Base-by-base conservation (phyloP, 1,140 invertebrate genomes). In the Cherax quadricarinatus region DNA sequence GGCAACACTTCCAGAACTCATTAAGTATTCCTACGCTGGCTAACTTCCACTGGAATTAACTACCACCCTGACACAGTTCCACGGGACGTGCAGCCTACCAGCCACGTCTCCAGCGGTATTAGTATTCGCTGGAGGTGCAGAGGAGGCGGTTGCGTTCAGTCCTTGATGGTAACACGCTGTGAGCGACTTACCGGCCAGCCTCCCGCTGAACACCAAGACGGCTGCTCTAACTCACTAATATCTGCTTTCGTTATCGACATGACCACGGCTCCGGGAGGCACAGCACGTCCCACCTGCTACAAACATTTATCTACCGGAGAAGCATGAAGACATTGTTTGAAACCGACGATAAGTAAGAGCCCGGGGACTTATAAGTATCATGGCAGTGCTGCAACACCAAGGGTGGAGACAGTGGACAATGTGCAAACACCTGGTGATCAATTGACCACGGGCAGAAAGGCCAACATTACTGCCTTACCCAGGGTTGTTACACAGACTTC, bases 281-380 rank as follows among this genome's bases (percentile, higher is more conserved):
- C n/a, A 6, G 4, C 70, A 75, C n/a, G 70, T 75, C n/a, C 6
- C 7, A 30, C 70, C 6, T 7, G 24, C 66, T 30, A 30, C 7
- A 30, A 30, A 75, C 62, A 30, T n/a, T 75, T 75, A 5, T 75
- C 70, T 30, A 75, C n/a, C 0, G 21, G 4, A 12, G 7, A 30
- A 75, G 70, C 70, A 75, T 41, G 24, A 75, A 75, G 70, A 30
- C 70, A 75, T 75, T 75, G 70, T 75, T 30, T 75, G n/a, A 30
- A 24, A 30, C 70, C 4, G 70, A 75, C 18, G 62, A 66, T 66
- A 18, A 21, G 16, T 5, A 21, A 5, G 62, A 18, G 62, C 7
- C 7, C 7, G 53, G 53, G 53, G 53, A 9, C 9, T 57, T 9
- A 57, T 57, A 14, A 57, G 53, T 9, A 14, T 9, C 53, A 9